A percentile compares a stretch with the other conserved stretches of the same genome.
These are phyloP conservation scores for Eublepharis macularius DNA, from an alignment of 2,113 vertebrate genomes.

Conservation along the genomic window DNA sequence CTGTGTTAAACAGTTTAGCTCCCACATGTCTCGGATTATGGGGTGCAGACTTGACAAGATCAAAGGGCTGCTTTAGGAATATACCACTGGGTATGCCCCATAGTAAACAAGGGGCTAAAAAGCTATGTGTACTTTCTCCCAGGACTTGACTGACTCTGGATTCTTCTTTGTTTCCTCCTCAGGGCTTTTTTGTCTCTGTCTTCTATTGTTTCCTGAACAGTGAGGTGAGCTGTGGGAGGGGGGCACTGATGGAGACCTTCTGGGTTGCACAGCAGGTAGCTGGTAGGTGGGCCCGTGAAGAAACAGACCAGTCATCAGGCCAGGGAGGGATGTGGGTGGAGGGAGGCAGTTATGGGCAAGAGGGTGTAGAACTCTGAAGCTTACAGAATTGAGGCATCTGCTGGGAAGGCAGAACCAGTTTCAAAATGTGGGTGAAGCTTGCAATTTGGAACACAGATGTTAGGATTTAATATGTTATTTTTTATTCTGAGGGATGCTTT, in stretches of 20 bases:
- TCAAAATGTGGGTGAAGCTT: background rate
- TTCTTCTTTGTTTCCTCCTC: constrained; percentile 52
- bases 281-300: background rate
- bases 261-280: background rate
- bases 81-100: background rate
- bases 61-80: background rate
- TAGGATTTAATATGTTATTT: too few relatives aligned
- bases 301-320: background rate
- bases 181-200: constrained; percentile 93
- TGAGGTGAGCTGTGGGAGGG: constrained; percentile 78
- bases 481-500: too few relatives aligned
- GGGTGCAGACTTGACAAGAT: background rate
- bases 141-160: background rate
- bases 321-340: background rate
- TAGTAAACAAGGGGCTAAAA: background rate
- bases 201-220: constrained; percentile 95
- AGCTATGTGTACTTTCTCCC: background rate
- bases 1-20: background rate
- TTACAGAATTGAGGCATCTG: background rate
- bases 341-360: background rate
- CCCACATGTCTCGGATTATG: background rate
- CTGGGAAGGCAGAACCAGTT: background rate
- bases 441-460: background rate
- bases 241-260: rapidly evolving
- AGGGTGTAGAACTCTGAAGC: background rate